phyloP scores from a whole-genome alignment of 2,797 vertebrate genomes.

The Tauraco hartlaubi region DNA sequence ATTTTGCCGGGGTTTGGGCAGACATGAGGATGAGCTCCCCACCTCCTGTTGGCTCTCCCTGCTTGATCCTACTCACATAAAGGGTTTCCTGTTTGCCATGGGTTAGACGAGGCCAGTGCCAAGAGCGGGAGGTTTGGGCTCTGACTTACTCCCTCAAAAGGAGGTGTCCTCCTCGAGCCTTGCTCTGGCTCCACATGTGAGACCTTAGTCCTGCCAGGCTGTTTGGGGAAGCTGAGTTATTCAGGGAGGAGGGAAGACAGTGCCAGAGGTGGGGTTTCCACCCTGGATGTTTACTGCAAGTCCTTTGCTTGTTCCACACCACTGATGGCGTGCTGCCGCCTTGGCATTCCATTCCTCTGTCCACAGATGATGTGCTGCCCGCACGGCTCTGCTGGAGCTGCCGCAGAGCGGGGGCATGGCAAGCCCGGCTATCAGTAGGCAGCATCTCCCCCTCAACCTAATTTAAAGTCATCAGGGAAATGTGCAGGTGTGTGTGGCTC shows the following conservation, averaged over 20 bases:
- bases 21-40: neutral
- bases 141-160: neutral
- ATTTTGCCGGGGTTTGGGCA: neutral
- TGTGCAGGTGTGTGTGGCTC: accelerated
- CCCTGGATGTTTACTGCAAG: conserved; percentile 1
- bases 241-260: neutral
- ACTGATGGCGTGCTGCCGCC: neutral
- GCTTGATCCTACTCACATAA: neutral
- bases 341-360: neutral
- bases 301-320: neutral
- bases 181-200: neutral
- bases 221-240: neutral
- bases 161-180: neutral
- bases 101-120: neutral
- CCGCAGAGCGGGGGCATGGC: neutral
- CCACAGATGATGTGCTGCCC: accelerated
- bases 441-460: neutral
- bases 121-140: neutral
- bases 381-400: neutral
- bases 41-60: neutral
- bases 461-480: neutral
- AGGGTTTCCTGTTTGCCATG: neutral
- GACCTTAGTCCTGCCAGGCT: neutral
- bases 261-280: neutral
- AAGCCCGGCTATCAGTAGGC: neutral